Evolutionary conservation across 2,797 vertebrate genomes (phyloP).

Genomic region (Menidia menidia): DNA sequence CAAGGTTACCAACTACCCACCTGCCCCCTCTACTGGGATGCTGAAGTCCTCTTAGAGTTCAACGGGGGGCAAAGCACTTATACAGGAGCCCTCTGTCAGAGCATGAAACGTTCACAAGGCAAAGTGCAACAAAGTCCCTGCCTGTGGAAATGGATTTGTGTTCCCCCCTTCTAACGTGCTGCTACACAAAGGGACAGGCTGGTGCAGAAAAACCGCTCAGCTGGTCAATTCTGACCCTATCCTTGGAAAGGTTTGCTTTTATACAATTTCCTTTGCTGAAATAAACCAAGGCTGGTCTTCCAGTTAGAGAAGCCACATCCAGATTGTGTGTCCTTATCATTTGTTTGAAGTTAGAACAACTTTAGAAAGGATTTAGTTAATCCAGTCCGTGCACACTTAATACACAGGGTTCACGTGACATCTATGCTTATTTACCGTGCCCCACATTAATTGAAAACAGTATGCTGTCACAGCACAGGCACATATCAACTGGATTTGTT

Average conservation of each 20-base stretch:
- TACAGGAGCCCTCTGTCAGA: conserved; percentile 69
- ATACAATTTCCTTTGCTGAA: neutral
- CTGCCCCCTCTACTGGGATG: conserved; percentile 56
- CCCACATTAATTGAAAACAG: conserved; percentile 49
- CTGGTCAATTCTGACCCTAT: conserved; percentile 36
- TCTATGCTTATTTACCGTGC: conserved; percentile 34
- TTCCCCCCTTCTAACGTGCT: conserved; percentile 11
- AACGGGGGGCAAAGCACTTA: conserved; percentile 52
- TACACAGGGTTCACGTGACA: conserved; percentile 53
- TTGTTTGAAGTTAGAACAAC: conserved; percentile 27
- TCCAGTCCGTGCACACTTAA: conserved; percentile 44
- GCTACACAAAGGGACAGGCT: conserved; percentile 18
- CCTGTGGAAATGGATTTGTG: neutral
- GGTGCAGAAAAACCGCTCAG: conserved; percentile 27
- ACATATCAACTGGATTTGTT: conserved; percentile 47
- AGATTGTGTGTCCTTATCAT: neutral
- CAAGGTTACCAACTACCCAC: conserved; percentile 56
- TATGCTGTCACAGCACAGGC: conserved; percentile 17
- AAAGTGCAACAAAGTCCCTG: conserved; percentile 12
- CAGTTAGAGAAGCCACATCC: conserved; percentile 17
- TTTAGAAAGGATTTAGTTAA: conserved; percentile 21
- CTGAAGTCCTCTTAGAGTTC: conserved; percentile 50
- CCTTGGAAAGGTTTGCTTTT: conserved; percentile 7
- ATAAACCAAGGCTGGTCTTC: conserved; percentile 17
- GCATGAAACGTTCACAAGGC: conserved; percentile 28